Conservation (phyloP, 2,797 vertebrate genomes). For the Pteropus rufus region DNA sequence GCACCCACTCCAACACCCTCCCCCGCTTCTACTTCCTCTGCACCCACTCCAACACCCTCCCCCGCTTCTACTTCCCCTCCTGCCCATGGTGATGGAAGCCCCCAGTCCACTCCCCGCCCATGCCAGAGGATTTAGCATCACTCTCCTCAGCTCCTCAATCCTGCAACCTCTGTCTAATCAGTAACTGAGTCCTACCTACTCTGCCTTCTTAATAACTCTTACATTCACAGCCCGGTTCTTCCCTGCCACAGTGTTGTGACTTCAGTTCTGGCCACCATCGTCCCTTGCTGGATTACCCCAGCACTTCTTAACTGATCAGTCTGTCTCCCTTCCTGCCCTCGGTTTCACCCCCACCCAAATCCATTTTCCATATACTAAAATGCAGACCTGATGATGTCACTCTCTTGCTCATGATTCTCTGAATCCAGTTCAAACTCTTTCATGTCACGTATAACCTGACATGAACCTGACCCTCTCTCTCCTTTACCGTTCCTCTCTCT, state of each 20-base stretch:
- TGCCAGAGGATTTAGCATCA: accelerated
- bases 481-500: neutral
- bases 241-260: neutral
- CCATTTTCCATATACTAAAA: neutral
- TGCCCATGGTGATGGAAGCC: neutral
- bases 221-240: neutral
- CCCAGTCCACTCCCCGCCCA: neutral
- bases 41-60: neutral
- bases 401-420: neutral
- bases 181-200: neutral
- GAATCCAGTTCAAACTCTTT: neutral
- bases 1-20: neutral
- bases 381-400: neutral
- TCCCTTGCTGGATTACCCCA: neutral
- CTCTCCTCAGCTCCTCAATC: neutral
- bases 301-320: neutral
- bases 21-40: neutral
- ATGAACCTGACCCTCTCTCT: neutral
- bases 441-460: neutral
- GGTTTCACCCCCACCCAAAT: no score
- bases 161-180: neutral
- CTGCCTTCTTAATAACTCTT: neutral
- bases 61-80: neutral
- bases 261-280: neutral
- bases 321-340: neutral